These are phyloP conservation scores for Ammospiza caudacuta DNA, from an alignment of 2,113 vertebrate species.

Conservation along the genomic window DNA sequence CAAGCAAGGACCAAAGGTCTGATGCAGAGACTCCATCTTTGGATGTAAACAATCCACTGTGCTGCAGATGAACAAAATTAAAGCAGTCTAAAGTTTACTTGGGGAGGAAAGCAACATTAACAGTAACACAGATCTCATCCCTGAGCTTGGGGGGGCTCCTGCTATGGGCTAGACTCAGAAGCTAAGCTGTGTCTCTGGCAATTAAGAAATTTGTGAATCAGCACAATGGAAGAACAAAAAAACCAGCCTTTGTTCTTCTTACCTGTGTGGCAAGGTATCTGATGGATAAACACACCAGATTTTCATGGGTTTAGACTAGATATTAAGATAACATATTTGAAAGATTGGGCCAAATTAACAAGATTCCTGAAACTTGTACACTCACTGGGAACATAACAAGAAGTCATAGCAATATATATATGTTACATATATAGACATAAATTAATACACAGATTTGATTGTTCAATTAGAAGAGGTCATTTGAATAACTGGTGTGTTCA, in stretches of 20 bases:
- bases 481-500: neutral
- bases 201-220: neutral
- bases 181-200: neutral
- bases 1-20: neutral
- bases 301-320: neutral
- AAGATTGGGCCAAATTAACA: neutral
- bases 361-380: neutral
- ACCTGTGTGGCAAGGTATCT: neutral
- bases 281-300: neutral
- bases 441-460: neutral
- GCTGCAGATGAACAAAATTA: neutral
- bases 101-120: neutral
- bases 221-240: neutral
- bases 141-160: rapidly evolving
- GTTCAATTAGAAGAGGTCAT: neutral
- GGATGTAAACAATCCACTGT: neutral
- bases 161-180: neutral
- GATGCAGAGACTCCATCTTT: neutral
- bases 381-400: neutral
- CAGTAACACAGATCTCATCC: rapidly evolving
- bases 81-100: neutral
- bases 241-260: neutral
- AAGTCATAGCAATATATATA: neutral
- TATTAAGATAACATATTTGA: neutral
- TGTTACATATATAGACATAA: neutral